Evolutionary conservation across 2,797 vertebrate species (phyloP).

Genomic region (Pipistrellus pygmaeus): DNA sequence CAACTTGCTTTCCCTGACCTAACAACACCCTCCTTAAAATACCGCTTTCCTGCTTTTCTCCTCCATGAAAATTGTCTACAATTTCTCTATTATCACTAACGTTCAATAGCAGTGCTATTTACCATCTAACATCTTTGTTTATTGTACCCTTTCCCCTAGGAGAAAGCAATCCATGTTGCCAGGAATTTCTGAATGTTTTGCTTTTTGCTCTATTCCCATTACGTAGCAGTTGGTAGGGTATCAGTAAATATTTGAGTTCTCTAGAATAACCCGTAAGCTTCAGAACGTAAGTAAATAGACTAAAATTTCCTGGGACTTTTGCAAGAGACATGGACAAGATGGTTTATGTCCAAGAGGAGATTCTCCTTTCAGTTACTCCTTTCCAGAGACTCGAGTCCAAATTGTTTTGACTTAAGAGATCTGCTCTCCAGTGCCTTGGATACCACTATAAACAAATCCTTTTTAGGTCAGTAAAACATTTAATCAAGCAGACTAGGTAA

Average conservation of each 20-base stretch:
- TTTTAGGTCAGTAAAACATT: slow-evolving; percentile 12
- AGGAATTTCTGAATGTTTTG: slow-evolving; percentile 55
- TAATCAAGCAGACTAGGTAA: background rate
- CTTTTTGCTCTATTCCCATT: background rate
- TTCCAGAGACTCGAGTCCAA: background rate
- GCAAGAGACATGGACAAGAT: background rate
- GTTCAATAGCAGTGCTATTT: background rate
- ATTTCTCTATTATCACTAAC: background rate
- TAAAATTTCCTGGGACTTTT: slow-evolving; percentile 40
- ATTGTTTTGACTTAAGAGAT: slow-evolving; percentile 33
- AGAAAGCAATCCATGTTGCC: slow-evolving; percentile 23
- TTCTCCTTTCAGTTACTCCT: background rate
- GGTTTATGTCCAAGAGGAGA: slow-evolving; percentile 21
- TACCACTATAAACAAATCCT: background rate
- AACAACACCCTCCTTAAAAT: background rate
- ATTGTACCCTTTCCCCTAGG: background rate
- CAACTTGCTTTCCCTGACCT: background rate
- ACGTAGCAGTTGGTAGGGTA: background rate
- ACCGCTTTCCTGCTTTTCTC: background rate
- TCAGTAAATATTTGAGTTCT: slow-evolving; percentile 50
- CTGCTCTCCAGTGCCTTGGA: background rate
- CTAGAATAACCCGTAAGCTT: background rate
- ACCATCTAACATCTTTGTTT: slow-evolving; percentile 29
- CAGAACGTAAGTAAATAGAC: background rate
- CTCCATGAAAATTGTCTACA: background rate